These are phyloP conservation scores for Dyspetes luteomarginatus DNA, from an alignment of 2,888 invertebrate species.

Conservation along the genomic window DNA sequence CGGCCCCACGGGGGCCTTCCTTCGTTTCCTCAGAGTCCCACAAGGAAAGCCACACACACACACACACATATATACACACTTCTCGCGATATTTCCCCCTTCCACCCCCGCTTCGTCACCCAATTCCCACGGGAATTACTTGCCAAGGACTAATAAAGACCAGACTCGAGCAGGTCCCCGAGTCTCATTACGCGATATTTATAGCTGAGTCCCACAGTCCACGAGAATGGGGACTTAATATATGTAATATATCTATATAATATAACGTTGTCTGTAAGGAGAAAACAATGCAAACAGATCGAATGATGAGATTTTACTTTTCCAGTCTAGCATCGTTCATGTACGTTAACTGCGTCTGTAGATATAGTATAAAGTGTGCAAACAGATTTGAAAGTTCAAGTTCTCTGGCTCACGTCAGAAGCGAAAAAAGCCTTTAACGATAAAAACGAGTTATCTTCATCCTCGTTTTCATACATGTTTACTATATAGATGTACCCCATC, in stretches of 20 bases:
- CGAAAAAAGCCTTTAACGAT: conserved; percentile 37
- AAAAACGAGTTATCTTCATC: conserved; percentile 59
- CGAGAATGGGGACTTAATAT: background rate
- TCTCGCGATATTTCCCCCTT: conserved; percentile 43
- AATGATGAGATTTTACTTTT: background rate
- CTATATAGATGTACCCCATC: background rate
- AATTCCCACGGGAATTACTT: conserved; percentile 83
- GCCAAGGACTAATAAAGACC: conserved; percentile 79
- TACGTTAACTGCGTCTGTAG: background rate
- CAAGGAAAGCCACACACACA: conserved; percentile 68
- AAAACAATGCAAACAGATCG: background rate
- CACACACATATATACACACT: conserved; percentile 36
- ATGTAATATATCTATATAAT: too few species aligned
- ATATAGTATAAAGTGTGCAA: too few species aligned
- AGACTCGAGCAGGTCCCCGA: conserved; percentile 61
- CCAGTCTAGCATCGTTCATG: background rate
- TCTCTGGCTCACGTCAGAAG: conserved; percentile 10
- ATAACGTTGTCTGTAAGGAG: background rate
- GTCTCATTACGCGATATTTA: conserved; percentile 61
- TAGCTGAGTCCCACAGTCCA: background rate
- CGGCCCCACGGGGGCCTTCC: conserved; percentile 80
- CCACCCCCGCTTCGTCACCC: conserved; percentile 65
- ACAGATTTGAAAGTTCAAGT: conserved; percentile 23
- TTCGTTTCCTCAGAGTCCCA: conserved; percentile 74
- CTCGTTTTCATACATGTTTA: conserved; percentile 5